Evolutionary conservation across 2,888 invertebrate species (phyloP).

Genomic region (Athalia cordata): DNA sequence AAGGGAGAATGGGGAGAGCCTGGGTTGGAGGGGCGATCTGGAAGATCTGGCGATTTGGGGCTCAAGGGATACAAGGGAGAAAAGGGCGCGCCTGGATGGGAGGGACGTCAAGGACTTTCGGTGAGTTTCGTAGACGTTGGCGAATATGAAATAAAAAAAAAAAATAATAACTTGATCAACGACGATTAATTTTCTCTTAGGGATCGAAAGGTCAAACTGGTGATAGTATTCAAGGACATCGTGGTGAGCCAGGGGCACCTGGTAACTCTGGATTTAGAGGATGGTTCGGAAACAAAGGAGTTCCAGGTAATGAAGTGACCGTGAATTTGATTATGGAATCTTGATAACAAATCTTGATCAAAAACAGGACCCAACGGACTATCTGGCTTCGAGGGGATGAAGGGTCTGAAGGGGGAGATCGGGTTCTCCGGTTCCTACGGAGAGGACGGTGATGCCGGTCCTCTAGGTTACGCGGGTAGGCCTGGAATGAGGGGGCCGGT

Average conservation of each 20-base stretch:
- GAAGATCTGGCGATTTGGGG: constrained; percentile 66
- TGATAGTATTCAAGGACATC: constrained; percentile 75
- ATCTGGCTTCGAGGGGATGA: constrained; percentile 66
- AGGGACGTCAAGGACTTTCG: constrained; percentile 74
- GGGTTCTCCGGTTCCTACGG: constrained; percentile 71
- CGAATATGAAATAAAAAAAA: neutral
- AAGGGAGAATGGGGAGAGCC: constrained; percentile 73
- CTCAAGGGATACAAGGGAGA: constrained; percentile 70
- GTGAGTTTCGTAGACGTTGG: constrained; percentile 52
- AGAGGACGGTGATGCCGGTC: constrained; percentile 70
- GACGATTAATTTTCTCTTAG: constrained; percentile 50
- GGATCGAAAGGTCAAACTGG: constrained; percentile 74
- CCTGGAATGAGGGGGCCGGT: constrained; percentile 73
- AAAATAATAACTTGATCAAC: neutral
- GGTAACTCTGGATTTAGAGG: constrained; percentile 77
- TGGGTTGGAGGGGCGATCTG: constrained; percentile 68
- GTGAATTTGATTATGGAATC: neutral
- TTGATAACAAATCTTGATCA: neutral
- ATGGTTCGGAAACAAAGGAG: constrained; percentile 64
- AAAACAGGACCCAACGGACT: constrained; percentile 64
- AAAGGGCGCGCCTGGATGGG: constrained; percentile 74
- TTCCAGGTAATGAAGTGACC: constrained; percentile 56
- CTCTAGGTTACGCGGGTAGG: constrained; percentile 70
- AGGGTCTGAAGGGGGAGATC: constrained; percentile 70
- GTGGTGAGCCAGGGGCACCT: constrained; percentile 76